Percentiles rank a stretch among this genome's conserved stretches.
These are phyloP conservation scores for Danaus chrysippus DNA, from an alignment of 2,888 invertebrate genomes.

Conservation along the genomic window DNA sequence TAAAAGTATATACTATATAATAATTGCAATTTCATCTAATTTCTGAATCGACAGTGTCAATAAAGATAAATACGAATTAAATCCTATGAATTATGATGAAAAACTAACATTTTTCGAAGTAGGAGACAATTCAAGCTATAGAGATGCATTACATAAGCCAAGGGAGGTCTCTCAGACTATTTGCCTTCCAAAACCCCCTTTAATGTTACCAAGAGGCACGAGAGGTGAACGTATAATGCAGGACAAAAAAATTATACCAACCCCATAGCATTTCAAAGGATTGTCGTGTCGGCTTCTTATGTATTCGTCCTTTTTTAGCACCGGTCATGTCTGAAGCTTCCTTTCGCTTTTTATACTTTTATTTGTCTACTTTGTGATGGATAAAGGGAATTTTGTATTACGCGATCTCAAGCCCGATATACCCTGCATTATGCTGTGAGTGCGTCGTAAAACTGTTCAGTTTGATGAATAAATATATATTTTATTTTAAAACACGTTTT, in stretches of 20 bases:
- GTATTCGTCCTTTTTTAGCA: constrained; percentile 31
- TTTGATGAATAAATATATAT: too few relatives aligned
- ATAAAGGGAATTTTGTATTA: constrained; percentile 28
- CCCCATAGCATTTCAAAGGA: constrained; percentile 29
- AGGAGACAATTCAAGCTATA: constrained; percentile 24
- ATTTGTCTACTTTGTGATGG: constrained; percentile 30
- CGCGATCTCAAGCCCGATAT: constrained; percentile 16
- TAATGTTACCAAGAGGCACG: constrained; percentile 25
- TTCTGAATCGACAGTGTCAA: too few relatives aligned
- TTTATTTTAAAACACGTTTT: too few relatives aligned
- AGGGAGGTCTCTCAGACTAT: constrained; percentile 25
- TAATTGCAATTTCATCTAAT: too few relatives aligned
- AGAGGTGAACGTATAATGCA: constrained; percentile 25
- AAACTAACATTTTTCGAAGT: too few relatives aligned
- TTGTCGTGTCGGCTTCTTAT: constrained; percentile 25
- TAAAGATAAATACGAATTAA: too few relatives aligned
- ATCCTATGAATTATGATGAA: too few relatives aligned
- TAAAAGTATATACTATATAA: too few relatives aligned
- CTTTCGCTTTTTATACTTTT: constrained; percentile 28
- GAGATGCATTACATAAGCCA: constrained; percentile 25
- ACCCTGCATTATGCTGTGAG: constrained; percentile 3
- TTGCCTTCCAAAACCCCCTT: constrained; percentile 30
- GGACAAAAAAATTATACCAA: constrained; percentile 34
- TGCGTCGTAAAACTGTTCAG: too few relatives aligned
- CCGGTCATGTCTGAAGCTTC: constrained; percentile 32